Evolutionary conservation across 2,888 invertebrate species (phyloP), one percentile per base, ranked within the genome.

Genomic region (Bombyx huttoni): DNA sequence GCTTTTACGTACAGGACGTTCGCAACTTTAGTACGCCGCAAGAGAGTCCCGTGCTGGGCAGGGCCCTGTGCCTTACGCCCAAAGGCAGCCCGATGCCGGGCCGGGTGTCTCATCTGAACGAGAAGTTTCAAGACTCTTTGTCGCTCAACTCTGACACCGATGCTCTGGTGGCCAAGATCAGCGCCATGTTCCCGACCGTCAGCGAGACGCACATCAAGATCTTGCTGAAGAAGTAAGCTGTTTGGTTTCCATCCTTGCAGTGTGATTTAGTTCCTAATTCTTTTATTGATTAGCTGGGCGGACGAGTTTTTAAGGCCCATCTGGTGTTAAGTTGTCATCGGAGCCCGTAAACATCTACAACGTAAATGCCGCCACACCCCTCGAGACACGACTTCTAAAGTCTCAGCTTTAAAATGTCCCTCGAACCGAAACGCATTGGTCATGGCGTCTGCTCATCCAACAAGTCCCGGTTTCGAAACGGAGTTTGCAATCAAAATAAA

Each of bases 161-260:
- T 62, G 91, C 92, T 8, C 90, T 94, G 53, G 94, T 95, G 12
- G 89, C 92, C 47, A 96, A 94, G 80, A 94, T 96, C 63, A 92
- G 94, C 66, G 92, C 94, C 49, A 94, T 96, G 92, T 97, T 97
- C 75, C 97, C 97, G 2, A 97, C 97, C 8, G 97, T 96, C 51
- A 92, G 94, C 55, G 96, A 97, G 68, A 94, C 94, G 34, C 96
- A 96, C 72, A 96, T 97, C 70, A 93, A 94, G 66, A 90, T 96
- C 61, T 89, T 97, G 60, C 81, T 97, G 52, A 96, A 96, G 80
- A 96, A 96, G 97, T 97, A 91, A 94, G 94, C 90, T 13, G n/a
- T 12, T 7, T 46, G 34, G 47, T 46, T 48, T 24, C 24, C 2
- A 24, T 24, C 24, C 24, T 24, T 24, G 24, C 24, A 24, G 24